Percentiles rank a stretch among this genome's conserved stretches.
phyloP scores from a whole-genome alignment of 2,888 invertebrate species.

The Plutella xylostella region DNA sequence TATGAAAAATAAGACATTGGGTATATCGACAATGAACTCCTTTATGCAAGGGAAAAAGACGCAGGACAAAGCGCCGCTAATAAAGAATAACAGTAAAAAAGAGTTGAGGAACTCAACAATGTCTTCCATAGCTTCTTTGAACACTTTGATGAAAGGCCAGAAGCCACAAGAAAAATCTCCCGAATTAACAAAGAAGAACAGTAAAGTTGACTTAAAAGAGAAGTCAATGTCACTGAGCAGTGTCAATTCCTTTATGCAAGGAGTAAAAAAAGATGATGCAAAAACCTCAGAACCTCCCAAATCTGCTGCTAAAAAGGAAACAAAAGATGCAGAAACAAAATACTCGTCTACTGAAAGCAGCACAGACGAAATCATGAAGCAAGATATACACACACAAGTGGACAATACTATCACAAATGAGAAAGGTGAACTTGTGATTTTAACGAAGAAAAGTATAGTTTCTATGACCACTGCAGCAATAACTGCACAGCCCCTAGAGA shows the following conservation, averaged over 20 bases:
- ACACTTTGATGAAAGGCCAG: not conserved
- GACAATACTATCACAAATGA: conserved; percentile 51
- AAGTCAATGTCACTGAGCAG: conserved; percentile 41
- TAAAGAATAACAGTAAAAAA: conserved; percentile 17
- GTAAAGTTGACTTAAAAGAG: conserved; percentile 41
- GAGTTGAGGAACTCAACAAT: conserved; percentile 9
- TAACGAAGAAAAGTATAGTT: conserved; percentile 61
- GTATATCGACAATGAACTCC: too few species aligned
- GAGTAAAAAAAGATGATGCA: conserved; percentile 16
- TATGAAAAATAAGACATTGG: too few species aligned
- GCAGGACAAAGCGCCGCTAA: not conserved
- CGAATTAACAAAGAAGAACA: conserved; percentile 37
- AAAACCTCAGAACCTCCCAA: conserved; percentile 7
- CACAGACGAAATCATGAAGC: conserved; percentile 37
- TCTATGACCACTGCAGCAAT: conserved; percentile 72
- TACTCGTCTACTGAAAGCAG: conserved; percentile 19
- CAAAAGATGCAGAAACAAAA: conserved; percentile 22
- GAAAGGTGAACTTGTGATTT: conserved; percentile 50
- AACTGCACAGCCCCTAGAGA: conserved; percentile 66
- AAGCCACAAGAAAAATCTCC: conserved; percentile 41
- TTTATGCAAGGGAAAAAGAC: too few species aligned
- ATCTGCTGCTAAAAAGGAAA: conserved; percentile 24
- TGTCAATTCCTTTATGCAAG: conserved; percentile 35
- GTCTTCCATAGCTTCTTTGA: too few species aligned
- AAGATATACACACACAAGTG: conserved; percentile 61